Conservation (phyloP, 2,113 vertebrate species). For the Siniperca chuatsi region DNA sequence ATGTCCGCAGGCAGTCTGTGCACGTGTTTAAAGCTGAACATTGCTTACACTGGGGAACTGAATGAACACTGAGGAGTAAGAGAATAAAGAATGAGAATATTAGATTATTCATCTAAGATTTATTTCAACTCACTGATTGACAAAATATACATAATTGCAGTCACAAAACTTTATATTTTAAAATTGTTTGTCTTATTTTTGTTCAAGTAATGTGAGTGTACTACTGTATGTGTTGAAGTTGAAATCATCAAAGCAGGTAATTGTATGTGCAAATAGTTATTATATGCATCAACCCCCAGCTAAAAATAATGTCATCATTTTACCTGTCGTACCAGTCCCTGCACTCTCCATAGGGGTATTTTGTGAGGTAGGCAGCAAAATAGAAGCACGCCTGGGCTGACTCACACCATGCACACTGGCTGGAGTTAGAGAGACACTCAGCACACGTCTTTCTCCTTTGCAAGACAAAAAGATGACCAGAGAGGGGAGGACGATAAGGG, state of each 20-base stretch:
- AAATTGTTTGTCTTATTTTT: neutral
- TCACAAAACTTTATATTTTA: neutral
- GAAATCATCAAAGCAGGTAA: neutral
- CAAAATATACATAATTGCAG: neutral
- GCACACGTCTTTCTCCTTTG: constrained; percentile 89
- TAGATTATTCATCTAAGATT: neutral
- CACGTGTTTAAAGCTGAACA: constrained; percentile 88
- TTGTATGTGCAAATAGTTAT: neutral
- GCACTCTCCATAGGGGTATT: constrained; percentile 93
- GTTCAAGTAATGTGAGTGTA: neutral
- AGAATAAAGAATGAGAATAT: constrained; percentile 21
- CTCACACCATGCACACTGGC: constrained; percentile 96
- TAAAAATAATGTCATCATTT: neutral
- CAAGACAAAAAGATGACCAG: neutral
- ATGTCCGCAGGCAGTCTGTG: constrained; percentile 89
- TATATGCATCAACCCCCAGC: neutral
- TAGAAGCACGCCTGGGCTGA: constrained; percentile 93
- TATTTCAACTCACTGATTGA: neutral
- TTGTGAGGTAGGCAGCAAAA: constrained; percentile 93
- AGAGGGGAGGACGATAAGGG: neutral
- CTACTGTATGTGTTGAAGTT: neutral
- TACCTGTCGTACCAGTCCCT: constrained; percentile 96
- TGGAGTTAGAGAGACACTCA: constrained; percentile 93
- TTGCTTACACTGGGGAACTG: constrained; percentile 90
- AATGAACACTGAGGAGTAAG: constrained; percentile 86